Percentiles rank a stretch among this genome's conserved stretches.
phyloP scores from a whole-genome alignment of 64 coral and sea anemone species.

The Orbicella faveolata region DNA sequence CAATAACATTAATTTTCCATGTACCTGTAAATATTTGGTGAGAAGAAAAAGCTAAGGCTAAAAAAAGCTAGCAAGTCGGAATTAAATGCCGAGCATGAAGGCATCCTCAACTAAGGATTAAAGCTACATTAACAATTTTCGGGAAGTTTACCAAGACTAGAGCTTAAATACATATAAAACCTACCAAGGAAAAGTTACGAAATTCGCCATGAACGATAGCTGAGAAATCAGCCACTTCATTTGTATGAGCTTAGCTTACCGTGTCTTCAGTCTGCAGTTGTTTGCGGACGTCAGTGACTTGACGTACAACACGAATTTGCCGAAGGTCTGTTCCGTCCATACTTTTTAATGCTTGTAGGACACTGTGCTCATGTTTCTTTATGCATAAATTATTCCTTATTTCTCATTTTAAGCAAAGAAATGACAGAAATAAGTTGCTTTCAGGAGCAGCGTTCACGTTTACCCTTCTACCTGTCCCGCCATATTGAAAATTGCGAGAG shows the following conservation, averaged over 20 bases:
- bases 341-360: background rate
- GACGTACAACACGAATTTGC: constrained; percentile 12
- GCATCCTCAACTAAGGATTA: too few species aligned
- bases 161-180: too few species aligned
- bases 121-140: too few species aligned
- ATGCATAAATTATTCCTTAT: background rate
- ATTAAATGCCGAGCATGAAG: too few species aligned
- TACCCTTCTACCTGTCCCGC: background rate
- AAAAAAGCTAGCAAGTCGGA: too few species aligned
- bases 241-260: background rate
- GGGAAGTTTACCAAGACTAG: too few species aligned
- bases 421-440: background rate
- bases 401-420: background rate
- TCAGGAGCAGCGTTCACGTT: background rate
- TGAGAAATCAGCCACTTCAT: background rate
- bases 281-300: background rate
- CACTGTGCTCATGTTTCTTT: background rate
- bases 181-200: too few species aligned
- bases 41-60: background rate
- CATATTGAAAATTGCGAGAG: constrained; percentile 22
- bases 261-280: background rate
- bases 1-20: too few species aligned
- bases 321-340: constrained; percentile 31
- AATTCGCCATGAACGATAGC: background rate
- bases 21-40: background rate